A percentile compares a stretch with the other conserved stretches of the same genome.
phyloP scores from a whole-genome alignment of 2,113 vertebrate genomes.

The Pitta sordida region DNA sequence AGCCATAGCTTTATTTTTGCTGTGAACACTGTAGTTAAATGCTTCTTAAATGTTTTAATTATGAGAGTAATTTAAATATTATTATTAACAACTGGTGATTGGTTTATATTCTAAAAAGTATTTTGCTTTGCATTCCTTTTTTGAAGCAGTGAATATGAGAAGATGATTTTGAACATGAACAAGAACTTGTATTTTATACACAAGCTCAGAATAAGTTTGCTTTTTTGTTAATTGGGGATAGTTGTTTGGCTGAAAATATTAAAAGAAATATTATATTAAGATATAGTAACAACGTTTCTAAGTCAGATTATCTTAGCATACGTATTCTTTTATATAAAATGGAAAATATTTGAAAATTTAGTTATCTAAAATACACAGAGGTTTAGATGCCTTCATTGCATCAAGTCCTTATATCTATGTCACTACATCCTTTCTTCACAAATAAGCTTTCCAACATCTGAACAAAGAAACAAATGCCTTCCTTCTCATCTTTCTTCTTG shows the following conservation, averaged over 20 bases:
- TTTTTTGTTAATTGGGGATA: neutral
- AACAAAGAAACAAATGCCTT: constrained; percentile 43
- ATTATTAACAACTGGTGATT: neutral
- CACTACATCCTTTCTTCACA: constrained; percentile 15
- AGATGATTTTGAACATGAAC: neutral
- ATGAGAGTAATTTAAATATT: neutral
- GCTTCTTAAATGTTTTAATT: neutral
- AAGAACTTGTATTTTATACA: neutral
- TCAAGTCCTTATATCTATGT: neutral
- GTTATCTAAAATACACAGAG: neutral
- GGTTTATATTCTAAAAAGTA: neutral
- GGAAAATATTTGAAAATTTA: neutral
- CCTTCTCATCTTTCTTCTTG: constrained; percentile 28
- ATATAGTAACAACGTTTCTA: neutral
- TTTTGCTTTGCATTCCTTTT: neutral
- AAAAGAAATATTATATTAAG: neutral
- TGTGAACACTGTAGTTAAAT: neutral
- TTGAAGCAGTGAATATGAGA: neutral
- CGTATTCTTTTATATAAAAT: neutral
- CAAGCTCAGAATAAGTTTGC: neutral
- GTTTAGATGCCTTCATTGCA: neutral
- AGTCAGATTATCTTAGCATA: neutral
- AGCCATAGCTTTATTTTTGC: neutral
- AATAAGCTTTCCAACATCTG: constrained; percentile 2
- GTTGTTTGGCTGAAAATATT: neutral